Evolutionary conservation across 2,797 vertebrate species (phyloP), one percentile per base, ranked within the genome.

Genomic region (Coregonus sp.): DNA sequence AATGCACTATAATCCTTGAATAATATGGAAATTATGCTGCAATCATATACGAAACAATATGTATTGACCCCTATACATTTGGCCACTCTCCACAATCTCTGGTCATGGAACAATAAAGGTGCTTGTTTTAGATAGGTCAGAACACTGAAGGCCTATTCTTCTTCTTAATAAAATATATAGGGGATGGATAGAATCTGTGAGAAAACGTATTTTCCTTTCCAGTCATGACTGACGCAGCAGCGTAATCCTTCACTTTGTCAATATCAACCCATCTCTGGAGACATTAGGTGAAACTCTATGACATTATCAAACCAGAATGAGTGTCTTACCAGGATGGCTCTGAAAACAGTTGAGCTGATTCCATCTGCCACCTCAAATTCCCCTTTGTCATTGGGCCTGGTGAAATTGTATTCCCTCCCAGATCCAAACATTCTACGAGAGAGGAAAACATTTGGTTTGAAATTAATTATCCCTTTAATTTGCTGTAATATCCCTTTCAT

Each of bases 281-380:
- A 35, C 66, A 16, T 63, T 37, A 12, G 56, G 56, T 6, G 70
- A 31, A 78, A 74, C 72, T 63, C 31, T 52, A 70, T 78, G 77
- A 56, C 65, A 72, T 29, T 73, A 68, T 25, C 25, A 54, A 59
- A 67, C 25, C 20, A 52, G 31, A 75, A 72, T 2, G 20, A 4
- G 33, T 50, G 37, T 84, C 95, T 97, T 90, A 99, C 98, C 95
- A 99, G 90, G 86, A 99, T 98, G 85, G 98, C 98, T 87, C 98
- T 95, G 92, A 99, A 99, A 70, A 99, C 96, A 1, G 98, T 98
- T 61, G 96, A 99, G 82, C 97, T 97, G 94, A 99, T 99, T 76
- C 98, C 98, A 70, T 99, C 98, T 1, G 98, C 98, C 80, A 99
- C 98, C 86, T 99, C 98, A 78, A 95, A 99, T 81, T 99, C 98